phyloP scores from a whole-genome alignment of 2,113 vertebrate species.

The Gobius niger region DNA sequence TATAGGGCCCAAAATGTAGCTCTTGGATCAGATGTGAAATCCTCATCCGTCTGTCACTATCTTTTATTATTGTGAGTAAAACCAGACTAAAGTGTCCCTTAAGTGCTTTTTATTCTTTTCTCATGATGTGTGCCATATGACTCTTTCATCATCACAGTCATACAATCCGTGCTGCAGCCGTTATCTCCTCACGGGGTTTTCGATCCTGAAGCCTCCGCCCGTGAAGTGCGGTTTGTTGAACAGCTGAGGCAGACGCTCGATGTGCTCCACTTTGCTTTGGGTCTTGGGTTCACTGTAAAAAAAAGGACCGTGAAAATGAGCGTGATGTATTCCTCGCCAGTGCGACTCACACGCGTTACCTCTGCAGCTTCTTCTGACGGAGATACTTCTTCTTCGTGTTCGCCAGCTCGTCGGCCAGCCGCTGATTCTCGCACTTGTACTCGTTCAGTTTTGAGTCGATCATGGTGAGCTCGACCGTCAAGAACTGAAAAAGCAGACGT shows the following conservation, averaged over 20 bases:
- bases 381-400: slow-evolving; percentile 67
- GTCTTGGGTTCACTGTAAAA: slow-evolving; percentile 50
- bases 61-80: too few relatives aligned
- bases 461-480: slow-evolving; percentile 56
- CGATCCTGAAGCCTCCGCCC: slow-evolving; percentile 56
- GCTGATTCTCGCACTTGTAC: slow-evolving; percentile 61
- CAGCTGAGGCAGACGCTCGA: slow-evolving; percentile 53
- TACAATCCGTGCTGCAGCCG: not conserved
- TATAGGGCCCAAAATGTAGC: too few relatives aligned
- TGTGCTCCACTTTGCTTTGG: slow-evolving; percentile 37
- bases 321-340: not conserved
- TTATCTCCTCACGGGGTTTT: slow-evolving; percentile 43
- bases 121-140: not conserved
- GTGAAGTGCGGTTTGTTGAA: slow-evolving; percentile 57
- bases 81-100: not conserved
- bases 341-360: slow-evolving; percentile 18
- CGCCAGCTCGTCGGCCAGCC: slow-evolving; percentile 51
- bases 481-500: slow-evolving; percentile 20
- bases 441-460: slow-evolving; percentile 58
- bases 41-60: too few relatives aligned
- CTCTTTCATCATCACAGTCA: not conserved
- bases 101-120: not conserved
- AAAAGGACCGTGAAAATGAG: not conserved
- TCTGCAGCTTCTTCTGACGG: slow-evolving; percentile 58
- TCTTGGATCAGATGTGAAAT: too few relatives aligned